Evolutionary conservation across 2,113 vertebrate genomes (phyloP), one percentile per base, ranked within the genome.

Genomic region (Prinia subflava): DNA sequence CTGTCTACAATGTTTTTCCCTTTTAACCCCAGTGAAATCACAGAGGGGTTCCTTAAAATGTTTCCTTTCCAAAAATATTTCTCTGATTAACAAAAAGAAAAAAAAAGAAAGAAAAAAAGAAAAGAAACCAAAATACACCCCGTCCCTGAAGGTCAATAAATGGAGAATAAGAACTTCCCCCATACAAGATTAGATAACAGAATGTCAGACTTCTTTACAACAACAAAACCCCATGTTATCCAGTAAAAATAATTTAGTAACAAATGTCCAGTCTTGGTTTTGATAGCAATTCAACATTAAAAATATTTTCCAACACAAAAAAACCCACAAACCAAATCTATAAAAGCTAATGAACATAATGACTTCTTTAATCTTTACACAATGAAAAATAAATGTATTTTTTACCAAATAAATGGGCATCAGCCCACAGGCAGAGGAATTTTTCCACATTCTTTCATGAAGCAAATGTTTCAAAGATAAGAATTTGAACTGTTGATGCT

Each of bases 391-490:
- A 79, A 87, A 83, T 7, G 11, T 10, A 65, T 53, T 95, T 94
- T 93, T 87, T 78, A 83, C 55, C 68, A 86, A 80, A 83, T 33
- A 70, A 83, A 87, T 16, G 57, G 44, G 33, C 1, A 1, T 31
- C 52, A 67, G 56, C 74, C 86, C 53, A 82, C 15, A 49, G 78
- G 79, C 63, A 88, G 85, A 95, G 82, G 79, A 87, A 68, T 31
- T 67, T 95, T 94, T 71, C 37, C 56, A 84, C 70, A 74, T 89
- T 92, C 85, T 90, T 68, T 85, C 67, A 70, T 24, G 30, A 92
- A 80, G 42, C 20, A 84, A 85, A 65, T 33, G n/a, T 68, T 89
- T 91, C 92, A 95, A 89, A 91, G 90, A 80, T 46, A 95, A 80
- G 87, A 94, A 64, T 92, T 82, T 63, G 81, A 94, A 73, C 28